These are phyloP conservation scores for Zaprionus davidi DNA, from an alignment of 1,140 invertebrate genomes.

Conservation along the genomic window DNA sequence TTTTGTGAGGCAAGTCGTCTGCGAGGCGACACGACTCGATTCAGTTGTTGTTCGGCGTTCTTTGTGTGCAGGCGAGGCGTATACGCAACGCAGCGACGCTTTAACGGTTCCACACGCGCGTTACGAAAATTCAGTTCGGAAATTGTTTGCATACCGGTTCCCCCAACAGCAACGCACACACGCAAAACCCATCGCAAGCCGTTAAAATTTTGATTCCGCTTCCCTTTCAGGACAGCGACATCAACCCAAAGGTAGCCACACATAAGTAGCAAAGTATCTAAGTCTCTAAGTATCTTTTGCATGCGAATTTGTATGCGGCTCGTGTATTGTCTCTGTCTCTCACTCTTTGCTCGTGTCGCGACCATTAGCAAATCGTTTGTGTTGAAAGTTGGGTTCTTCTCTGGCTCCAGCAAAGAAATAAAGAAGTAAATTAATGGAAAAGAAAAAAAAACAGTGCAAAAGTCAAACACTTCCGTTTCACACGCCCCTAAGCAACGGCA, in stretches of 20 bases:
- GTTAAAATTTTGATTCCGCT: conserved; percentile 28
- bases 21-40: conserved; percentile 7
- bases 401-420: neutral
- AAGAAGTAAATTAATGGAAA: neutral
- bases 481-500: conserved; percentile 34
- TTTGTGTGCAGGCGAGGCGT: conserved; percentile 60
- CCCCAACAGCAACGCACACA: neutral
- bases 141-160: conserved; percentile 44
- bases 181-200: conserved; percentile 3
- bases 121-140: conserved; percentile 19
- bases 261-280: neutral
- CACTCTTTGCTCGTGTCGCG: neutral
- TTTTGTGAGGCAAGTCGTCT: conserved; percentile 16
- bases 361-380: conserved; percentile 35
- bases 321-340: conserved; percentile 7
- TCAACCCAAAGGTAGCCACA: conserved; percentile 3
- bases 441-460: conserved; percentile 23
- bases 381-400: conserved; percentile 51
- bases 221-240: conserved; percentile 1
- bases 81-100: conserved; percentile 52
- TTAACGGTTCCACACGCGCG: conserved; percentile 40
- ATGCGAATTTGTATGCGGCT: neutral
- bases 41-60: conserved; percentile 81
- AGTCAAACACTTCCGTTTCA: conserved; percentile 63
- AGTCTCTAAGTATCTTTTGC: conserved; percentile 8